Base-by-base conservation (phyloP, 2,888 invertebrate species). In the Pseudolycoriella hygida region DNA sequence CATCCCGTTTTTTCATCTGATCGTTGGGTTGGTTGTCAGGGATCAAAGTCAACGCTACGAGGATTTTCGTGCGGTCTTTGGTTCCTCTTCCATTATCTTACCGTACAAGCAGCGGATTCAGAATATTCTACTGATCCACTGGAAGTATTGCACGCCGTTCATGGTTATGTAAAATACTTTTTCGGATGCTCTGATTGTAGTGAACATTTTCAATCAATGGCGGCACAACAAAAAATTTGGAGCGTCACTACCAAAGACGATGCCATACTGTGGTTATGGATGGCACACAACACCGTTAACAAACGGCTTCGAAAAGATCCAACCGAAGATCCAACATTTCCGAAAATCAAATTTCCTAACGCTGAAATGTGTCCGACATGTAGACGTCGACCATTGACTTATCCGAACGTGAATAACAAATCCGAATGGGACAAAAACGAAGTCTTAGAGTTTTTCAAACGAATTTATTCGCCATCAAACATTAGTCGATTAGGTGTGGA, bases 61-160 rank as follows among this genome's bases (percentile, higher is more conserved):
- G 93, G 94, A 11, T 97, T 87, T 61, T 85, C 93, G 1, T 98
- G 97, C 65, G 84, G 92, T 0, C 68, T 98, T 30, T 98, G 98
- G 98, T 83, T 80, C 12, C 66, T 93, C 53, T 98, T 94, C 60
- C 98, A 98, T 59, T 83, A 81, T 32, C 64, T 98, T 46, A 87
- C 90, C 1, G 86, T 93, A 0, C 79, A 80, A 58, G 80, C 85
- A 11, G 73, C 72, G 3, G 61, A 64, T 19, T 54, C 51, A 15
- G 67, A 63, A 38, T 58, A 67, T 37, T 67, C 70, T 8, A 56
- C 58, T 3, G 71, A 76, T 56, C 77, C 81, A 0, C 68, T 74
- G 3, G 77, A 78, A 57, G 79, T 92, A 2, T 64, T 97, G 4
- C 71, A 72, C 53, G 82, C 84, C 1, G 86, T 97, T 73, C 75